Percentiles rank a stretch among this genome's conserved stretches.
These are phyloP conservation scores for Orthochromis indermauri DNA, from an alignment of 2,113 vertebrate genomes.

Conservation along the genomic window DNA sequence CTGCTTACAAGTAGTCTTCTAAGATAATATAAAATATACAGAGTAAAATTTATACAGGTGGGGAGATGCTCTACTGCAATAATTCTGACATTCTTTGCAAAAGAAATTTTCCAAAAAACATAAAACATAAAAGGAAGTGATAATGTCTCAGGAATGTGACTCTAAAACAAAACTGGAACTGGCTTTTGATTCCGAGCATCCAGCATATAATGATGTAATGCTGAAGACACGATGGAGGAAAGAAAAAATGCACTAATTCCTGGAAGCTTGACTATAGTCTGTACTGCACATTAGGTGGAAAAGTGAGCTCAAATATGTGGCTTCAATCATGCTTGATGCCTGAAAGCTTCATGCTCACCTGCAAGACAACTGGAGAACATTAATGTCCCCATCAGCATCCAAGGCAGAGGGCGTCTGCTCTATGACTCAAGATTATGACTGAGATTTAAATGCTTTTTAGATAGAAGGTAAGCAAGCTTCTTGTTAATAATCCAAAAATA, in stretches of 20 bases:
- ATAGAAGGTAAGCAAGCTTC: background rate
- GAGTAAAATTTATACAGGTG: background rate
- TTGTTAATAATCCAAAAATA: background rate
- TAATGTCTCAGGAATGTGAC: background rate
- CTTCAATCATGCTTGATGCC: background rate
- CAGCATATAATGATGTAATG: background rate
- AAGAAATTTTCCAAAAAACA: accelerated
- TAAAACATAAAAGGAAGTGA: background rate
- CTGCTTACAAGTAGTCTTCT: background rate
- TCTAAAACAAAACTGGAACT: background rate
- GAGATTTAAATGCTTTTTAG: background rate
- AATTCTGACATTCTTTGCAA: background rate
- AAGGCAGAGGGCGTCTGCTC: background rate
- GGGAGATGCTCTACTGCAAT: background rate
- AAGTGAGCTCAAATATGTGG: background rate
- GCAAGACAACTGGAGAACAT: background rate
- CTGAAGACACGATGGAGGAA: background rate
- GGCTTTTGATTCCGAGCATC: background rate
- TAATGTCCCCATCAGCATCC: background rate
- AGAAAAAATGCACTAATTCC: background rate
- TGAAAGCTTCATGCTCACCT: background rate
- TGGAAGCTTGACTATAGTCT: background rate
- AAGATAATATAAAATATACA: background rate
- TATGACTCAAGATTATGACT: accelerated
- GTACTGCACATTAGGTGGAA: too few relatives aligned